Evolutionary conservation across 2,113 vertebrate species (phyloP).

Genomic region (Platysteira castanea): DNA sequence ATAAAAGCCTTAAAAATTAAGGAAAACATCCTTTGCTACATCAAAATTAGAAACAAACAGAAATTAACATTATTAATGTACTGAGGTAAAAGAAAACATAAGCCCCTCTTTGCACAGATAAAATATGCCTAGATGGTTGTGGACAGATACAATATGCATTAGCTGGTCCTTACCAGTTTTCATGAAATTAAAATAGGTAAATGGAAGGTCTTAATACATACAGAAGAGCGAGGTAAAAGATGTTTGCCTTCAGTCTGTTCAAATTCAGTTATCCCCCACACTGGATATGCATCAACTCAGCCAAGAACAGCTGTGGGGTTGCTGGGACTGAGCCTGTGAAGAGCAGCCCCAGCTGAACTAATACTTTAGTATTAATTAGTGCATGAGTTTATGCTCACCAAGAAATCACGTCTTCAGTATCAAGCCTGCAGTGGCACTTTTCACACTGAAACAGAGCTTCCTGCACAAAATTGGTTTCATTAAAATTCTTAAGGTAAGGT

Average conservation of each 20-base stretch:
- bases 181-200: neutral
- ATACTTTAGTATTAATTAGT: neutral
- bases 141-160: neutral
- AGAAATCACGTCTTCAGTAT: neutral
- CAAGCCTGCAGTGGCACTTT: neutral
- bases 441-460: neutral
- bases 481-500: neutral
- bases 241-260: neutral
- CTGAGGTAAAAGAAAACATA: neutral
- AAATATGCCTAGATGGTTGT: neutral
- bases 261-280: rapidly evolving
- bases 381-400: neutral
- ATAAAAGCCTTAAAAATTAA: neutral
- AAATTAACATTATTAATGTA: neutral
- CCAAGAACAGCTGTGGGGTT: neutral
- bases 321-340: neutral
- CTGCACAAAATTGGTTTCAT: neutral
- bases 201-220: neutral
- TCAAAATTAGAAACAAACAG: neutral
- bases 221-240: neutral
- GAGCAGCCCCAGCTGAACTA: neutral
- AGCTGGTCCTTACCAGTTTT: neutral
- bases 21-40: neutral
- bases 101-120: neutral
- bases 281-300: neutral